Evolutionary conservation across 2,888 invertebrate genomes (phyloP).

Genomic region (Cephus pygmeus): DNA sequence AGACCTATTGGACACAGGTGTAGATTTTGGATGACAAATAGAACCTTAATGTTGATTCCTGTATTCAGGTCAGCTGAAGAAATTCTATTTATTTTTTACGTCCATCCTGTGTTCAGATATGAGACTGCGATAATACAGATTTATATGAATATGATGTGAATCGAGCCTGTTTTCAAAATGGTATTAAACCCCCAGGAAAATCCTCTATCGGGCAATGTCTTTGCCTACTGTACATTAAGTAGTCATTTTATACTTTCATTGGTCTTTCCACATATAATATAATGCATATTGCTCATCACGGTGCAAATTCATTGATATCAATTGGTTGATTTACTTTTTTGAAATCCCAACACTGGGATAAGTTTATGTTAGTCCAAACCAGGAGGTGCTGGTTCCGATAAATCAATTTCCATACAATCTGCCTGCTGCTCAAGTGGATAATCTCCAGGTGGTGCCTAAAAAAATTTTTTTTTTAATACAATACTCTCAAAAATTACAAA

Average conservation of each 20-base stretch:
- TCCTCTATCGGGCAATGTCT: background rate
- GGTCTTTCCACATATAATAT: background rate
- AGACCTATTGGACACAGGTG: conserved; percentile 74
- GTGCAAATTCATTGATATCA: background rate
- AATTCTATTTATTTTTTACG: background rate
- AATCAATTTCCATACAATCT: conserved; percentile 49
- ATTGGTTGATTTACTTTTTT: conserved; percentile 12
- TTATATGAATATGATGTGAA: background rate
- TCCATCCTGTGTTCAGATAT: conserved; percentile 3
- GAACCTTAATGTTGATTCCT: background rate
- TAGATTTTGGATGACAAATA: conserved; percentile 70
- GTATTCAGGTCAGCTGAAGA: background rate
- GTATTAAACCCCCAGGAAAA: background rate
- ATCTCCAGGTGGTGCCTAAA: conserved; percentile 59
- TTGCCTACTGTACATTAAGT: background rate
- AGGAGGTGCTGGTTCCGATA: conserved; percentile 65
- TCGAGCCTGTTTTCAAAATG: background rate
- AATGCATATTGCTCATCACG: background rate
- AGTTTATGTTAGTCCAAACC: conserved; percentile 61
- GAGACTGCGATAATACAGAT: conserved; percentile 1
- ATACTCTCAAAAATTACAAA: background rate
- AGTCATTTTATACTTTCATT: background rate
- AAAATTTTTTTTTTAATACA: conserved; percentile 12
- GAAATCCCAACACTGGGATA: conserved; percentile 37
- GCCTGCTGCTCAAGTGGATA: conserved; percentile 53